A percentile compares a stretch with the other conserved stretches of the same genome.
These are phyloP conservation scores for Acanthosepion esculentum DNA, from an alignment of 2,888 invertebrate genomes.

Conservation along the genomic window DNA sequence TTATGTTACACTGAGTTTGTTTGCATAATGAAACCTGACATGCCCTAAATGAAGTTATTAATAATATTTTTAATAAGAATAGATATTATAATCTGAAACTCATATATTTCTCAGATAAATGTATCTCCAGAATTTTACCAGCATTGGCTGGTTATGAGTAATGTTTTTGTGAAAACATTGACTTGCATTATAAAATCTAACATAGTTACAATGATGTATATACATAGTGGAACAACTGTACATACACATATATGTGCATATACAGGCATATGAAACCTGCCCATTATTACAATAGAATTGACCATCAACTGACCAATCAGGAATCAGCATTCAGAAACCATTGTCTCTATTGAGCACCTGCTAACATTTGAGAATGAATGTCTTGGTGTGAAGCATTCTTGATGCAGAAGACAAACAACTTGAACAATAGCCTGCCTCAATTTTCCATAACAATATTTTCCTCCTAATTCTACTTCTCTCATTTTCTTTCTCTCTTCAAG, in stretches of 20 bases:
- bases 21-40: too few species aligned
- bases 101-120: too few species aligned
- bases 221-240: neutral
- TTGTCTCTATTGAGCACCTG: constrained; percentile 11
- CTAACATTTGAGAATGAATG: neutral
- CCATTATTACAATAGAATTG: neutral
- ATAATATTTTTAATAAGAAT: too few species aligned
- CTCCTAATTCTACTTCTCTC: neutral
- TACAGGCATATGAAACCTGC: neutral
- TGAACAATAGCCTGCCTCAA: neutral
- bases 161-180: too few species aligned
- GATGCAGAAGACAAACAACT: constrained; percentile 33
- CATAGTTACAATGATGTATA: neutral
- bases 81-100: too few species aligned
- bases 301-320: constrained; percentile 23
- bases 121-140: too few species aligned
- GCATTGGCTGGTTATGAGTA: too few species aligned
- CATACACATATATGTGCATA: neutral
- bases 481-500: neutral
- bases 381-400: constrained; percentile 33
- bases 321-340: neutral
- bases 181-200: too few species aligned
- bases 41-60: too few species aligned
- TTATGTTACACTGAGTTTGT: too few species aligned
- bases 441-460: neutral